Evolutionary conservation across 1,140 invertebrate species (phyloP).

Genomic region (Cardiocondyla obscurior): DNA sequence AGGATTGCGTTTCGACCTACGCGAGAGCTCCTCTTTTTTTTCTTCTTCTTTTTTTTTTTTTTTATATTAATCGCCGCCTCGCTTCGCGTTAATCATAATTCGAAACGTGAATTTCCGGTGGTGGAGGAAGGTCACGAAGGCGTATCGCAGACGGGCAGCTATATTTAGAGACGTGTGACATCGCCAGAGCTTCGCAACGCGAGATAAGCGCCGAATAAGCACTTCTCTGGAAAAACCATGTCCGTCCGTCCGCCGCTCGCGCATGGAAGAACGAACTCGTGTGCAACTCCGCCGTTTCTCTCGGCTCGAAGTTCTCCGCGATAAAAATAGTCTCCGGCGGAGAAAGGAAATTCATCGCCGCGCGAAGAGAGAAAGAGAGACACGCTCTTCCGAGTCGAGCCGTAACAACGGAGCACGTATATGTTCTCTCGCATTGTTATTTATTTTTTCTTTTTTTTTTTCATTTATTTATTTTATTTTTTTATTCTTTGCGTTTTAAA

Average conservation of each 20-base stretch:
- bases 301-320: background rate
- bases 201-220: conserved; percentile 35
- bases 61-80: no score
- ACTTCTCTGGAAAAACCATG: background rate
- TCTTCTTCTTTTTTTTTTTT: background rate
- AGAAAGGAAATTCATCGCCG: conserved; percentile 38
- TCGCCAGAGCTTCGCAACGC: background rate
- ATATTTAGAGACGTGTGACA: conserved; percentile 56
- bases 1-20: background rate
- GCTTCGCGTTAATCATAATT: background rate
- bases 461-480: no score
- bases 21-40: background rate
- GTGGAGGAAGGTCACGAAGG: conserved; percentile 35
- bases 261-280: background rate
- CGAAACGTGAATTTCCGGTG: conserved; percentile 27
- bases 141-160: conserved; percentile 26
- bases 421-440: background rate
- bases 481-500: background rate
- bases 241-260: background rate
- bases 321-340: conserved; percentile 42
- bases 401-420: background rate
- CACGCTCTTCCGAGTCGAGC: background rate
- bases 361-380: conserved; percentile 13
- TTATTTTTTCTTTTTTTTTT: no score
- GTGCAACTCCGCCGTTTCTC: background rate